Base-by-base conservation (phyloP, 1,140 invertebrate genomes). In the Drosophila murphyi region DNA sequence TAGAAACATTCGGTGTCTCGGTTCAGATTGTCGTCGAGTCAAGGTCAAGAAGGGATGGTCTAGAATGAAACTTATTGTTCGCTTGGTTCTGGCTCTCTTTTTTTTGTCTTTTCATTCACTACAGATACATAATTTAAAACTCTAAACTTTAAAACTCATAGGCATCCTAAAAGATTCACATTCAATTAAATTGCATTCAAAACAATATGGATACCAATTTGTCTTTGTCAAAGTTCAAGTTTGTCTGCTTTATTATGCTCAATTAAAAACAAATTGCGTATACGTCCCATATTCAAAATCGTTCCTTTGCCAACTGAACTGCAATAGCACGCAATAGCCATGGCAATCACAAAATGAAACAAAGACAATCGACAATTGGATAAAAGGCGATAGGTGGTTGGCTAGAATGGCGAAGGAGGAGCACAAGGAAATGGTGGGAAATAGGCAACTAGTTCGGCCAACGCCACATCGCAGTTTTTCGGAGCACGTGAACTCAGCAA, bases 391-490 rank as follows among this genome's bases (percentile, higher is more conserved):
- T 20, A 20, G 20, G 20, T 41, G 28, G 47, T 28, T 50, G 7
- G 47, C 47, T 20, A 50, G 4, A 48, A 29, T 29, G 20, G 8
- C 28, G 3, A 48, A 48, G 28, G 31, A 5, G 5, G 4, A 7
- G 52, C 0, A 8, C 4, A 12, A 28, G 32, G 32, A 12, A 5
- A 2, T 20, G 34, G 12, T 20, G 2, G 8, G 4, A 5, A 32
- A 31, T 20, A 20, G 20, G 20, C 7, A 51, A 8, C 3, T n/a
- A 37, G 32, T 7, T 7, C 5, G 10, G 34, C 3, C 51, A 67
- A 48, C 5, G 63, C 51, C 63, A 65, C 63, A 35, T 64, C 61
- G 61, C 29, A 34, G 61, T 54, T 64, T 64, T 34, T 37, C n/a
- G 12, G 60, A 28, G 35, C 60, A 51, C 60, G 60, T 54, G 61